Base-by-base conservation (phyloP, 1,140 invertebrate species). In the Orussus abietinus region DNA sequence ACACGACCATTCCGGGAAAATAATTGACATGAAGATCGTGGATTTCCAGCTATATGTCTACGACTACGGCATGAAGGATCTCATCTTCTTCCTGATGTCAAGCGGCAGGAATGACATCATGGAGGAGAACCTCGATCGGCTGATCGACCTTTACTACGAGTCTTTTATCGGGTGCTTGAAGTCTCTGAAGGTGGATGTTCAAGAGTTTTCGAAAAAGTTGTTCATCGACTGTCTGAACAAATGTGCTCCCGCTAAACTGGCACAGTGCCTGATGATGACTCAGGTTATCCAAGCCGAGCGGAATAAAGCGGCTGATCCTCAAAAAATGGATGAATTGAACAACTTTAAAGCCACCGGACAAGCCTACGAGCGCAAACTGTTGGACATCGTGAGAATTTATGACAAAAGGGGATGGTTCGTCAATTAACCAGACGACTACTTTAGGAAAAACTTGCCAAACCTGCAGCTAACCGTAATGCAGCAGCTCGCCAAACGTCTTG, bases 51-150 rank as follows among this genome's bases (percentile, higher is more conserved):
- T 80, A 3, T 63, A 66, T 10, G 42, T 69, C 5, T 77, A 77
- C 32, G 73, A 73, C 22, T 80, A 78, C 1, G 66, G 77, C 10
- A 56, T 72, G 0, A 68, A 77, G 9, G 82, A 84, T 58, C 48
- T 84, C 0, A 67, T 81, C 1, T 83, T 82, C 42, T 77, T 83
- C 42, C 49, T 83, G 0, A 69, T 81, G 28, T 81, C 79, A 0
- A 82, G 81, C 31, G 68, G 76, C 2, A 65, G 66, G 6, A 72
- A 67, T 11, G 53, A 68, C 0, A 53, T 80, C 2, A 51, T 80
- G n/a, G 75, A 80, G 1, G 53, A 75, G 19, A 57, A 76, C 44
- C 69, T 76, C 21, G 62, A 77, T 22, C 60, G 75, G 3, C 66
- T 81, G 35, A 57, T 82, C 4, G 49, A 57, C 28, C 46, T 74